Evolutionary conservation across 2,797 vertebrate genomes (phyloP).

Genomic region (Clarias laeviceps): DNA sequence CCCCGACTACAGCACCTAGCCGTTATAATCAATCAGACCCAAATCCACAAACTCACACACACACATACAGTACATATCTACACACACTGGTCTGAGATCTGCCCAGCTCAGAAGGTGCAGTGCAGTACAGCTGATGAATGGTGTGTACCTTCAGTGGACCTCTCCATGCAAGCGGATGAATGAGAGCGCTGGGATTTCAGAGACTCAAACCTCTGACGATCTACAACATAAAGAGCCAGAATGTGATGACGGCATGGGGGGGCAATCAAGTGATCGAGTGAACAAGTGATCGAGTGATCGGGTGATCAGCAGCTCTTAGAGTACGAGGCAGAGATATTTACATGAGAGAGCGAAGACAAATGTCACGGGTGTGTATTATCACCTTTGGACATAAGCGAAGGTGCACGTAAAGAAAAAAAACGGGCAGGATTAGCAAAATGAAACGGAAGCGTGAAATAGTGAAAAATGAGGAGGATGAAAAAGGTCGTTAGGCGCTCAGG

Average conservation of each 20-base stretch:
- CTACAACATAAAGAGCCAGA: conserved; percentile 78
- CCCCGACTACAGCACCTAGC: background rate
- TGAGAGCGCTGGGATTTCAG: conserved; percentile 88
- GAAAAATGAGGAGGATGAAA: no score
- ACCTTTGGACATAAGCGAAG: background rate
- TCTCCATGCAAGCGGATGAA: conserved; percentile 74
- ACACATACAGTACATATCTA: background rate
- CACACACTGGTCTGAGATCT: conserved; percentile 14
- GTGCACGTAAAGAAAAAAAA: background rate
- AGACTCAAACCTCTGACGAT: conserved; percentile 94
- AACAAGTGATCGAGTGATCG: background rate
- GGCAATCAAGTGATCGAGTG: background rate
- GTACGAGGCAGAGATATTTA: no score
- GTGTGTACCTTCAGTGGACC: conserved; percentile 75
- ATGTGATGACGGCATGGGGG: conserved; percentile 19
- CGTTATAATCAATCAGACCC: no score
- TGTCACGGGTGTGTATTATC: background rate
- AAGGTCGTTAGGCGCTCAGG: background rate
- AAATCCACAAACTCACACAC: background rate
- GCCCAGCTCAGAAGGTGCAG: background rate
- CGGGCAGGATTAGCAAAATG: background rate
- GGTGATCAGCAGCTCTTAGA: background rate
- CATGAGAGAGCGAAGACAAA: no score
- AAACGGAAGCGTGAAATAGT: background rate
- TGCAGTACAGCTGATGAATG: conserved; percentile 51